Base-by-base conservation (phyloP, 2,888 invertebrate genomes). In the Eupithecia abbreviata region DNA sequence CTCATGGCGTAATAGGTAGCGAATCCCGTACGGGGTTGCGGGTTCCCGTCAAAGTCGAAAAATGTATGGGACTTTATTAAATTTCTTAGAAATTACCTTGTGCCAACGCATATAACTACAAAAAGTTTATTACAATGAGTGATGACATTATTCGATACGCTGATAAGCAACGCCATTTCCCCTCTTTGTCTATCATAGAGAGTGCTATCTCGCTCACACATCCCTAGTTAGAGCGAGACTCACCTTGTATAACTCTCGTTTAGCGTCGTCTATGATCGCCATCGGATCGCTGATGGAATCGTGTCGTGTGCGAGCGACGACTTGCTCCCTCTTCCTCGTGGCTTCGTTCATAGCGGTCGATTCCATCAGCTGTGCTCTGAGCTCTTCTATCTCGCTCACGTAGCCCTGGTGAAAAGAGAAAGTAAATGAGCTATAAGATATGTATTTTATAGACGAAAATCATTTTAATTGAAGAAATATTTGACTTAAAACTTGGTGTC, bases 341-440 rank as follows among this genome's bases (percentile, higher is more conserved):
- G 90, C 92, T 74, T 93, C 94, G 80, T 93, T 91, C 84, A 94
- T 79, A 3, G 92, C 93, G 79, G 88, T 98, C 0, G 98, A 97
- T 91, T 99, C 99, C 87, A 98, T 96, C 74, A 99, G 92, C 88
- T 98, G 98, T 0, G 98, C 97, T 86, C 98, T 96, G 12, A 99
- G 92, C 83, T 98, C 98, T 92, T 99, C 99, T 84, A 99, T 98
- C 94, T 99, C 99, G 86, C 96, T 96, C 72, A 99, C 95, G 90
- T 99, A 99, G 0, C 97, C 97, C 89, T 97, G 83, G 2, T 41
- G n/a, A 73, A 73, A n/a, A n/a, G 30, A 66, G 30, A 30, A 30
- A 30, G 30, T 49, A 49, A 13, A 49, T 3, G 4, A 6, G 6
- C 15, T 51, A 51, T 15, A 15, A 30, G 30, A 30, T 30, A 30